Evolutionary conservation across 2,888 invertebrate species (phyloP), one percentile per base, ranked within the genome.

Genomic region (Dioctria rufipes): DNA sequence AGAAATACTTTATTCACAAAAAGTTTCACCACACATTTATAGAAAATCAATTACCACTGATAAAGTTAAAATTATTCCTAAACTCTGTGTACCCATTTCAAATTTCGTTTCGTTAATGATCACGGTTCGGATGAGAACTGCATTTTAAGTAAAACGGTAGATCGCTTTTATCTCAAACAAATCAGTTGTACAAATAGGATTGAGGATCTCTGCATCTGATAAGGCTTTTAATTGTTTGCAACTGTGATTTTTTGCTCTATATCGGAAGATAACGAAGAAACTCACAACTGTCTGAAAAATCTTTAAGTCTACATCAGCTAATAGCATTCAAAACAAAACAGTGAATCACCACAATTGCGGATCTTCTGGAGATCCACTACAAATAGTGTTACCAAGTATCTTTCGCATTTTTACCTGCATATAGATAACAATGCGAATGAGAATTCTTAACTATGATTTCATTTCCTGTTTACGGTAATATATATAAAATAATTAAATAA

Each of bases 31-130:
- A 54, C 25, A 37, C 25, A 60, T 75, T 60, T 6, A 42, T 61
- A 11, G 75, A 71, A 13, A 66, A n/a, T 43, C 39, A 82, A 49
- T 82, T 82, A 82, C 82, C 82, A 80, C 78, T 49, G 71, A 25
- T 65, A 80, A 39, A 40, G 78, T 3, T 37, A 78, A n/a, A n/a
- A 73, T 25, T 25, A 25, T 67, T 80, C 58, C 51, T 78, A 65
- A 69, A 60, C 80, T 82, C 37, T 71, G 40, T 63, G 78, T 82
- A 79, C 80, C 81, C 84, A 84, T 83, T 80, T 83, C 83, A 83
- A 82, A 75, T 54, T 60, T 61, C n/a, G 42, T 69, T 83, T 83
- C 83, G 83, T 82, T 81, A 83, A 83, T 83, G 81, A 60, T 40
- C 42, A 58, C 37, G 40, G 60, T 43, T 25, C n/a, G 58, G 39